A percentile compares a stretch with the other conserved stretches of the same genome.
These are phyloP conservation scores for Thunnus maccoyii DNA, from an alignment of 2,113 vertebrate genomes.

Conservation along the genomic window DNA sequence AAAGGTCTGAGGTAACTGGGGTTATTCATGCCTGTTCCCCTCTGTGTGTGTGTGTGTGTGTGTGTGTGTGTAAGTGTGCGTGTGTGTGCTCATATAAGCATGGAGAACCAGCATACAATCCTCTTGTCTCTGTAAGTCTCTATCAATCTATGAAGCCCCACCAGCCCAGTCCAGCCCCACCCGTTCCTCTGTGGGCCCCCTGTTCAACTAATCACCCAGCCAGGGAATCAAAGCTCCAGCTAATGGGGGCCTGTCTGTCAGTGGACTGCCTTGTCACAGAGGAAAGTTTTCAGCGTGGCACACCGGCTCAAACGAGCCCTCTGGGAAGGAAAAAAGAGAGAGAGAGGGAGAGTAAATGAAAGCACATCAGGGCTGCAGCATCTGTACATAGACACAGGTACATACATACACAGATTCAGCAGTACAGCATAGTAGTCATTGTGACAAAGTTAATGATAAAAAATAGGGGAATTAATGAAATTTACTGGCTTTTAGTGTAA, in stretches of 20 bases:
- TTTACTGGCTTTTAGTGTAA: too few species aligned
- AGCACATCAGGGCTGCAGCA: slow-evolving; percentile 3
- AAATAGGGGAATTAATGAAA: too few species aligned
- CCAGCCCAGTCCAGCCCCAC: not conserved
- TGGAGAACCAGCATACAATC: slow-evolving; percentile 28
- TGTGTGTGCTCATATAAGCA: slow-evolving; percentile 10
- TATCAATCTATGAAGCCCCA: slow-evolving; percentile 3
- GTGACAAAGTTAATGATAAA: too few species aligned
- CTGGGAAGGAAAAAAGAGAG: slow-evolving; percentile 22
- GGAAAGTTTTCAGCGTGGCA: slow-evolving; percentile 48
- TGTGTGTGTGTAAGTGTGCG: slow-evolving; percentile 9
- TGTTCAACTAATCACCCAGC: slow-evolving; percentile 72
- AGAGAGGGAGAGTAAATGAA: slow-evolving; percentile 29
- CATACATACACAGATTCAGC: not conserved
- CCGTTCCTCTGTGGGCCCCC: slow-evolving; percentile 27
- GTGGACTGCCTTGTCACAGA: slow-evolving; percentile 37
- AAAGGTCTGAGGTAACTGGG: slow-evolving; percentile 71
- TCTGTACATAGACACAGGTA: not conserved
- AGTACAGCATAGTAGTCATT: too few species aligned
- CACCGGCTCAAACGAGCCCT: slow-evolving; percentile 56
- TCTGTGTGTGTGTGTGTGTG: slow-evolving; percentile 28
- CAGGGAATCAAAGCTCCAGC: slow-evolving; percentile 72
- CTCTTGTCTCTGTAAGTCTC: slow-evolving; percentile 29
- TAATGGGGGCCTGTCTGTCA: slow-evolving; percentile 75
- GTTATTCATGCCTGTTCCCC: slow-evolving; percentile 59